Percentiles rank a stretch among this genome's conserved stretches.
phyloP scores from a whole-genome alignment of 1,140 invertebrate species.

The Danaus melanippus region DNA sequence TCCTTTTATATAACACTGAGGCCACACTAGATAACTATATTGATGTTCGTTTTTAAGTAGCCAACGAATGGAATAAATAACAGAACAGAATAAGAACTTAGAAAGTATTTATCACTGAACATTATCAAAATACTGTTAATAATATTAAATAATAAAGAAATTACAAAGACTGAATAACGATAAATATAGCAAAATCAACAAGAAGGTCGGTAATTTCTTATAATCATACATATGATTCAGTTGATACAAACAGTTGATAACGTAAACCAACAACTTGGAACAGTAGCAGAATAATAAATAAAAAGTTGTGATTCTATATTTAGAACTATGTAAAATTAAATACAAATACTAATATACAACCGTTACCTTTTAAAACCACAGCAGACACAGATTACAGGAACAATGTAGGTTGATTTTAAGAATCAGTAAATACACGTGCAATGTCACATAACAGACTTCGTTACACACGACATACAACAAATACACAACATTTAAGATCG shows the following conservation, averaged over 20 bases:
- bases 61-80: not conserved
- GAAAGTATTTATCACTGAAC: conserved; percentile 7
- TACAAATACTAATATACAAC: conserved; percentile 33
- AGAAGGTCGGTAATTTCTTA: no score
- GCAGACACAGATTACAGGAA: conserved; percentile 58
- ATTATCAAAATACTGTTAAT: not conserved
- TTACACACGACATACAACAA: conserved; percentile 46
- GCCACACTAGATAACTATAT: no score
- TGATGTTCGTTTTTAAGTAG: no score
- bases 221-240: conserved; percentile 9
- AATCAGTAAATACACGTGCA: conserved; percentile 41
- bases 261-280: conserved; percentile 2
- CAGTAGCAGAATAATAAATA: conserved; percentile 3
- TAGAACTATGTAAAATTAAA: not conserved
- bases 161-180: not conserved
- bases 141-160: not conserved
- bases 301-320: not conserved
- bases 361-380: conserved; percentile 65
- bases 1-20: conserved; percentile 10
- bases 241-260: conserved; percentile 20
- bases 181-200: conserved; percentile 4
- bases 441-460: conserved; percentile 34
- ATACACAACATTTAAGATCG: conserved; percentile 32
- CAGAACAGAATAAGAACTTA: not conserved
- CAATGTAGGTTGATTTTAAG: conserved; percentile 52